Evolutionary conservation across 1,140 invertebrate species (phyloP).

Genomic region (Andrena cerasifolii): DNA sequence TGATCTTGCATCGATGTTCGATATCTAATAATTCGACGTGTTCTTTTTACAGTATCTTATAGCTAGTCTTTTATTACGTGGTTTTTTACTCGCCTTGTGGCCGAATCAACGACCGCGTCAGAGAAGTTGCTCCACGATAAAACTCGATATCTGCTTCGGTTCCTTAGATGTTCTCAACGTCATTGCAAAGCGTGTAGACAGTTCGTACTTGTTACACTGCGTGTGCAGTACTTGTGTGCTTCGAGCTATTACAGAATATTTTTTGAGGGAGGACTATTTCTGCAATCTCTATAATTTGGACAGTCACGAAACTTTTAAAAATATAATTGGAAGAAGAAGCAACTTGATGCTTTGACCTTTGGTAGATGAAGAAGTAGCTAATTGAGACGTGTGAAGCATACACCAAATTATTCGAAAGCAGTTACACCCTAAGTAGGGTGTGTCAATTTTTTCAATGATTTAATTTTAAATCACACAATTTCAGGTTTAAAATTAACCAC

Average conservation of each 20-base stretch:
- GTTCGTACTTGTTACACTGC: conserved; percentile 32
- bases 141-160: conserved; percentile 32
- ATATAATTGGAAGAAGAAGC: too few species aligned
- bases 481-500: too few species aligned
- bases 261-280: not conserved
- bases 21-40: conserved; percentile 59
- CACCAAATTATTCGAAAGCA: too few species aligned
- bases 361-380: too few species aligned
- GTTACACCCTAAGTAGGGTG: too few species aligned
- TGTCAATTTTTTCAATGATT: too few species aligned
- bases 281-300: too few species aligned
- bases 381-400: too few species aligned
- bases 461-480: too few species aligned
- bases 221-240: conserved; percentile 36
- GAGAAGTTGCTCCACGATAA: conserved; percentile 9
- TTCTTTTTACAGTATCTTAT: conserved; percentile 59
- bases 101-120: conserved; percentile 8
- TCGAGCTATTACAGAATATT: conserved; percentile 22
- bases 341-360: too few species aligned
- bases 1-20: conserved; percentile 64
- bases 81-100: conserved; percentile 40
- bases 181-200: conserved; percentile 35
- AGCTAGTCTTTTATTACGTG: conserved; percentile 55
- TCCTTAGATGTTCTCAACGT: conserved; percentile 24
- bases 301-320: too few species aligned